Base-by-base conservation (phyloP, 2,797 vertebrate genomes). In the Parauchenoglanis punctatus region DNA sequence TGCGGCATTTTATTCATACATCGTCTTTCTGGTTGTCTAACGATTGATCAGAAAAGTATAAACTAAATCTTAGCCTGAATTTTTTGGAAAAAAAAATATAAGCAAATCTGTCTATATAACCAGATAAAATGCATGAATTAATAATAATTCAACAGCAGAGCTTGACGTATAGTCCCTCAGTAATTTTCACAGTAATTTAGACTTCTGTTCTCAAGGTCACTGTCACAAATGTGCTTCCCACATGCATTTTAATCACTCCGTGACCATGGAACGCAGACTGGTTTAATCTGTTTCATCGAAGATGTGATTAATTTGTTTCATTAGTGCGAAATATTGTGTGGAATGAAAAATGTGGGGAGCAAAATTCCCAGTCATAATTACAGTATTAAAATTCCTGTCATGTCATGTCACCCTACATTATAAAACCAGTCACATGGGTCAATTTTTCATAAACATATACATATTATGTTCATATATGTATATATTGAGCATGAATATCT, bases 241-340 rank as follows among this genome's bases (percentile, higher is more conserved):
- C 46, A 52, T 59, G 70, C 61, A 65, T 88, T 86, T 88, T 86
- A 88, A 88, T 88, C 87, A 73, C 54, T 35, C 44, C n/a, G 40
- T 85, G 67, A 87, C 25, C 70, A 56, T 10, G 72, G 31, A 61
- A 88, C 56, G 59, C 73, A 76, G 84, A 63, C 54, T 17, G 12
- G 68, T 82, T 80, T 86, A 85, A 88, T 89, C 84, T 86, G 86
- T 91, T 87, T 86, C 81, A 88, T 88, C 56, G 81, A 56, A 63
- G 76, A 76, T 86, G 77, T 85, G 89, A 91, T 90, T 89, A 67
- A 91, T 89, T 86, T 82, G 84, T 89, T 88, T 88, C 81, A 89
- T 88, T 86, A 90, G 61, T 84, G 40, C 2, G 78, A 85, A 89
- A 88, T 81, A 88, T 73, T 85, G 83, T 31, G 46, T 86, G 78